Conservation (phyloP, 2,113 vertebrate species). For the Dolichallabes microphthalmus region DNA sequence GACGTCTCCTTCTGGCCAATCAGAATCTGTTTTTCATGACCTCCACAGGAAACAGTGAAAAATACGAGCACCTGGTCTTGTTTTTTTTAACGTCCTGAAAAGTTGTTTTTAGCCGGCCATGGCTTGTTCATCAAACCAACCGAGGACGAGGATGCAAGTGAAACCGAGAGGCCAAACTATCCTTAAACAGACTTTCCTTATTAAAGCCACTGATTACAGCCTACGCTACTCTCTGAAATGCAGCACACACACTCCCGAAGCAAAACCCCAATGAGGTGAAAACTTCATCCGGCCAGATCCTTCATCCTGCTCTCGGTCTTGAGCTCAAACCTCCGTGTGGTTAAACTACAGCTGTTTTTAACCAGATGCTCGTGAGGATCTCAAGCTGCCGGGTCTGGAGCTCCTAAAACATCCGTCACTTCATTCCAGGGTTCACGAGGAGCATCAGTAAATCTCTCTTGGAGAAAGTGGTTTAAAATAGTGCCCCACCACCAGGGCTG, state of each 20-base stretch:
- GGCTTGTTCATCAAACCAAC: not conserved
- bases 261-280: not conserved
- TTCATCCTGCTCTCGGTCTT: not conserved
- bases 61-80: not conserved
- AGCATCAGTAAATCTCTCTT: not conserved
- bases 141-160: not conserved
- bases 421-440: not conserved
- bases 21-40: not conserved
- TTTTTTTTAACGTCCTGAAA: not conserved
- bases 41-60: no score
- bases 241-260: not conserved
- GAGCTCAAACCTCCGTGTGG: not conserved
- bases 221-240: not conserved
- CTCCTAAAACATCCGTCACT: not conserved
- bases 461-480: not conserved
- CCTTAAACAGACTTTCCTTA: not conserved
- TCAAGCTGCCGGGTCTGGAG: not conserved
- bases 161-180: not conserved
- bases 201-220: slow-evolving; percentile 28
- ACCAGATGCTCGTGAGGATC: not conserved
- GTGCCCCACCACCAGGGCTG: not conserved
- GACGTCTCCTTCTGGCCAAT: not conserved
- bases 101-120: not conserved
- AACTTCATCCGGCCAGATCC: not conserved
- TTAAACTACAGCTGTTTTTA: not conserved